Percentiles rank a stretch among this genome's conserved stretches.
Evolutionary conservation across 2,888 invertebrate species (phyloP).

Genomic region (Caenorhabditis sp.): DNA sequence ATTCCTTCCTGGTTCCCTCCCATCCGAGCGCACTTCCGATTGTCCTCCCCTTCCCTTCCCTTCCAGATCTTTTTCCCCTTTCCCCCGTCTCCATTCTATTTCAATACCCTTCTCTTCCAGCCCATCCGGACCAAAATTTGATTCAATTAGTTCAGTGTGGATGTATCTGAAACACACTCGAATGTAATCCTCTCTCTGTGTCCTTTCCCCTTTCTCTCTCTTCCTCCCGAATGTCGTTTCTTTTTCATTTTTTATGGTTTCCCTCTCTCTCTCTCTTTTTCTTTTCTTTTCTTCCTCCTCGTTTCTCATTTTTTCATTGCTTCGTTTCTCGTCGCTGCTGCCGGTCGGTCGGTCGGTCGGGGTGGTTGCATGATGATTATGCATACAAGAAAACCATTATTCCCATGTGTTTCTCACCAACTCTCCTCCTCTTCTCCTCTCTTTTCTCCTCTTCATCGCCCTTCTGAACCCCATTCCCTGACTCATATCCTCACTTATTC

Average conservation of each 20-base stretch:
- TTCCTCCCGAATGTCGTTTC: constrained; percentile 1
- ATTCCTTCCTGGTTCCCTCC: neutral
- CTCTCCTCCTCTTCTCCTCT: constrained; percentile 8
- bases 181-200: constrained; percentile 9
- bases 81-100: neutral
- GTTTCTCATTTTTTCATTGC: constrained; percentile 25
- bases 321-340: constrained; percentile 4
- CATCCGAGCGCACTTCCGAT: constrained; percentile 1
- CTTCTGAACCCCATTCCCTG: neutral
- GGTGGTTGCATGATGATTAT: constrained; percentile 48
- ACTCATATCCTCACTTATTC: neutral
- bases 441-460: neutral
- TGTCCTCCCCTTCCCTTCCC: neutral
- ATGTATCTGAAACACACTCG: neutral
- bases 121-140: neutral
- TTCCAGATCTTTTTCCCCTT: too few species aligned
- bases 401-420: neutral
- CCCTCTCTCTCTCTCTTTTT: constrained; percentile 17
- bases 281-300: constrained; percentile 16
- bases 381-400: constrained; percentile 41
- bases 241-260: constrained; percentile 43
- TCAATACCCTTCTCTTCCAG: neutral
- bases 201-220: constrained; percentile 20
- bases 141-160: too few species aligned
- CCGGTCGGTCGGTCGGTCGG: too few species aligned